Conservation (phyloP, 1,140 invertebrate species). For the Drosophila littoralis region DNA sequence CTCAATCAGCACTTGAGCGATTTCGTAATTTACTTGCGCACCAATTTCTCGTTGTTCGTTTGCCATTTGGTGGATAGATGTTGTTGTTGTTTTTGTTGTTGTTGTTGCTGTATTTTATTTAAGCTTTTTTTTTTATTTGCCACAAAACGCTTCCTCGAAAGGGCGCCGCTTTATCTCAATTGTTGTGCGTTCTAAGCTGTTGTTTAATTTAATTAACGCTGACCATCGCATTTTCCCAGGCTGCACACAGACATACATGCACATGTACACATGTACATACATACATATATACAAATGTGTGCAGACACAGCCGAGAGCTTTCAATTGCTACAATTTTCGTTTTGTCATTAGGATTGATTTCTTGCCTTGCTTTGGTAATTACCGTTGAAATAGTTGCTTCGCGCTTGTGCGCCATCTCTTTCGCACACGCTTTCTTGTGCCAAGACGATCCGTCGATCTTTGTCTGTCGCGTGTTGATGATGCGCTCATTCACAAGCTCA, state of each 20-base stretch:
- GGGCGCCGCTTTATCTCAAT: slow-evolving; percentile 25
- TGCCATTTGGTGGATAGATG: slow-evolving; percentile 3
- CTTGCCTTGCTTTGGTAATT: slow-evolving; percentile 36
- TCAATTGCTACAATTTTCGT: slow-evolving; percentile 38
- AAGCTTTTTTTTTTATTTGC: slow-evolving; percentile 15
- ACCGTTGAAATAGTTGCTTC: slow-evolving; percentile 30
- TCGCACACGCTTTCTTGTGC: not conserved
- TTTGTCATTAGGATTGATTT: slow-evolving; percentile 39
- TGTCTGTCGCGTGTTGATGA: slow-evolving; percentile 29
- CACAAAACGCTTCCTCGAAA: slow-evolving; percentile 27
- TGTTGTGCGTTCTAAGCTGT: slow-evolving; percentile 39
- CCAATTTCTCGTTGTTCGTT: slow-evolving; percentile 42
- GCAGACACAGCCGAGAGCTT: slow-evolving; percentile 4
- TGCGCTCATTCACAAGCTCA: slow-evolving; percentile 19
- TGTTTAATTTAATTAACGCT: slow-evolving; percentile 52
- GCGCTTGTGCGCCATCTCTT: slow-evolving; percentile 1
- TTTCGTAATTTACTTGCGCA: slow-evolving; percentile 73
- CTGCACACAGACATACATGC: slow-evolving; percentile 2
- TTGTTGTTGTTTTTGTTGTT: slow-evolving; percentile 15
- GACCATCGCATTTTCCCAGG: slow-evolving; percentile 46
- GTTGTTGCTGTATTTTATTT: slow-evolving; percentile 17
- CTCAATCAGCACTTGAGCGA: slow-evolving; percentile 62
- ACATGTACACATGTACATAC: not conserved
- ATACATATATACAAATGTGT: not conserved
- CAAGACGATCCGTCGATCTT: slow-evolving; percentile 21